Conservation (phyloP, 1,140 invertebrate genomes). For the Panagrolaimus sp. region DNA sequence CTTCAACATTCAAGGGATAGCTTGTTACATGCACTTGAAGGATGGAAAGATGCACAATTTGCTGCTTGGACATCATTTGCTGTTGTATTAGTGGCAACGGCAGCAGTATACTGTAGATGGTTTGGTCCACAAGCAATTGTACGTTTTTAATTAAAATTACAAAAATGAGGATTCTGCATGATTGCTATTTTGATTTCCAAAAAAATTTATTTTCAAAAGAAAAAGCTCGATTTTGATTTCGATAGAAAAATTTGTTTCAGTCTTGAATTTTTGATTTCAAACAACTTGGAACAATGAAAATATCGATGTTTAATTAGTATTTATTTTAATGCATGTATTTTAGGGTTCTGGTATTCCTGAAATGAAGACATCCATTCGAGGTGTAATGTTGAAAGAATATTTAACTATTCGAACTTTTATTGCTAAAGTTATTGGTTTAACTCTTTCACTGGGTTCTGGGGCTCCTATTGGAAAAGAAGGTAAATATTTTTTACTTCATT, state of each 20-base stretch:
- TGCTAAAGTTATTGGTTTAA: conserved; percentile 88
- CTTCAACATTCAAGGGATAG: neutral
- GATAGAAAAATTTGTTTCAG: too few relatives aligned
- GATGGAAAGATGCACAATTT: neutral
- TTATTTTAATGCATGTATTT: too few relatives aligned
- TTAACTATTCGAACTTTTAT: conserved; percentile 84
- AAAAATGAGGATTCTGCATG: too few relatives aligned
- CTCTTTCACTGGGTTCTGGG: conserved; percentile 84
- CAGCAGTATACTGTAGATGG: neutral
- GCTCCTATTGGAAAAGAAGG: conserved; percentile 67
- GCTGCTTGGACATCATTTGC: neutral
- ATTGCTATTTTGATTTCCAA: too few relatives aligned
- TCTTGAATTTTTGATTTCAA: too few relatives aligned
- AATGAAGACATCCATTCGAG: conserved; percentile 93
- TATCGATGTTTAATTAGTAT: too few relatives aligned
- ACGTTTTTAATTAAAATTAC: too few relatives aligned
- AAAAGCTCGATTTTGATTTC: too few relatives aligned
- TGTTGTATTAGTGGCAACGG: neutral
- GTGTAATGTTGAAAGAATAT: conserved; percentile 90
- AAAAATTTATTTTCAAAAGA: too few relatives aligned
- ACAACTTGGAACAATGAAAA: too few relatives aligned
- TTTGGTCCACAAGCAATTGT: conserved; percentile 3
- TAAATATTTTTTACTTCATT: too few relatives aligned
- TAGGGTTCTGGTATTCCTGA: conserved; percentile 80
- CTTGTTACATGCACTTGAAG: neutral